phyloP scores from a whole-genome alignment of 2,113 vertebrate species.

The Eclectus roratus region DNA sequence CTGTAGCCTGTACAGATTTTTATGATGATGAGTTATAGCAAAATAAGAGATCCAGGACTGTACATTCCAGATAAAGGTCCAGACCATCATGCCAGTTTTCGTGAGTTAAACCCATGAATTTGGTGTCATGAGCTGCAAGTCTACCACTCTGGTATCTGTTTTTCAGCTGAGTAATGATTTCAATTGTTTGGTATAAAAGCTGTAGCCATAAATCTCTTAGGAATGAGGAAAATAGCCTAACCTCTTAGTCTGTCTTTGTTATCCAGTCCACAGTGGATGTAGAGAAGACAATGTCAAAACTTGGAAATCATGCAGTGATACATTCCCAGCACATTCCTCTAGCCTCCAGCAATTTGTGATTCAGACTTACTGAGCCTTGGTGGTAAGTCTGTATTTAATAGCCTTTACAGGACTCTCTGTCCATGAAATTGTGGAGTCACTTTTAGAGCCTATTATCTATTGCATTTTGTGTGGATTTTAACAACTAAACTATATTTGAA shows the following conservation, averaged over 20 bases:
- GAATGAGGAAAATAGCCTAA: not conserved
- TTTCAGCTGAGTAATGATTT: not conserved
- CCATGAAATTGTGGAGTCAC: not conserved
- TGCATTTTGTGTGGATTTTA: not conserved
- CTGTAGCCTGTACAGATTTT: not conserved
- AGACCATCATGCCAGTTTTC: not conserved
- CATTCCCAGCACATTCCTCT: not conserved
- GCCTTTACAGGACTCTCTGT: not conserved
- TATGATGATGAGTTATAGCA: not conserved
- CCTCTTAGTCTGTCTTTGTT: not conserved
- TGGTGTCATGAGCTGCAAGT: not conserved
- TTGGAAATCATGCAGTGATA: not conserved
- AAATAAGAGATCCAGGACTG: not conserved
- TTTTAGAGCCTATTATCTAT: not conserved
- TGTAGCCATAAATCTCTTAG: not conserved
- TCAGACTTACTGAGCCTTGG: not conserved
- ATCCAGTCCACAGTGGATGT: not conserved
- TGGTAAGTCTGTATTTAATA: not conserved
- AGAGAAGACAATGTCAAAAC: not conserved
- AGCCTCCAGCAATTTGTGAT: not conserved
- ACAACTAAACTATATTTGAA: not conserved
- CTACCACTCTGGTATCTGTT: not conserved
- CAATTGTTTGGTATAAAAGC: not conserved
- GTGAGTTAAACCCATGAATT: no score
- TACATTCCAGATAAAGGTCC: not conserved